Evolutionary conservation across 2,888 invertebrate species (phyloP), one percentile per base, ranked within the genome.

Genomic region (Parnassius mnemosyne): DNA sequence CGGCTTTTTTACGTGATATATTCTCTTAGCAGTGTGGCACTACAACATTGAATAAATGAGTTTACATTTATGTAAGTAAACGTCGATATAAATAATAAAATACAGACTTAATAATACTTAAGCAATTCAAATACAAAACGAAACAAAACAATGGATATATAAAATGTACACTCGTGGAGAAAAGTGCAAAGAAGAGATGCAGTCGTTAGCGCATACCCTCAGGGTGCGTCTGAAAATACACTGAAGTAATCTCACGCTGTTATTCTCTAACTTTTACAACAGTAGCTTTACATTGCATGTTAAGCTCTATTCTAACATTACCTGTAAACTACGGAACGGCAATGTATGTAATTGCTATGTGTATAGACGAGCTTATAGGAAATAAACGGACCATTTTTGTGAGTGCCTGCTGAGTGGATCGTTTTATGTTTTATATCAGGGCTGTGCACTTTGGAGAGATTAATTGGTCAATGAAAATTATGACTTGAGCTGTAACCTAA

Each of bases 141-240:
- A 49, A 58, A 58, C 51, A 56, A 53, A 63, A 63, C 62, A 63
- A 63, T 63, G 62, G 54, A 58, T 63, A 63, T 63, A 58, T 63
- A 63, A 68, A 73, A 71, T 72, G 72, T 71, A 73, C 70, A 72
- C 73, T 71, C 67, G 68, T 65, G 67, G 64, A 70, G 63, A 66
- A 59, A 68, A 69, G 69, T 67, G 69, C 66, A 71, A 70, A 66
- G 67, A 67, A 69, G 73, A 69, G 71, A 66, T 69, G 70, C 68
- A 69, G 77, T 81, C 81, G 81, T 82, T 81, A 82, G 78, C 71
- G 71, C 74, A 69, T 64, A 68, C 76, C 81, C 73, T 57, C 67
- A 57, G 74, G 80, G 78, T 66, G 60, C 63, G 69, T 68, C 68
- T 71, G 66, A 71, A 69, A 69, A 68, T 65, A 56, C 55, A 55